Base-by-base conservation (phyloP, 2,888 invertebrate species). In the Limnephilus marmoratus region DNA sequence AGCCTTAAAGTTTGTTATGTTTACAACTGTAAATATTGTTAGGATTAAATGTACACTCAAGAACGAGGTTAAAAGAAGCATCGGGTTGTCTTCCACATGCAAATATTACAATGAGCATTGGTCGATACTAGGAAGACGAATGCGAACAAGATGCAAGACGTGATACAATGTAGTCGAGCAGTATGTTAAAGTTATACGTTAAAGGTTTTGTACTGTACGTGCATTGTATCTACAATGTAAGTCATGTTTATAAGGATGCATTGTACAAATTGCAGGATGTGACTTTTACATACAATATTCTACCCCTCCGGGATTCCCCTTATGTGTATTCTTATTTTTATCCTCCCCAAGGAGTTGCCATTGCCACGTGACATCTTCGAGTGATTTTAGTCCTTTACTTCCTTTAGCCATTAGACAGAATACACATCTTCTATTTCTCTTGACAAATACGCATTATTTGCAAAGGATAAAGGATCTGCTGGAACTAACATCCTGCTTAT, bases 371-470 rank as follows among this genome's bases (percentile, higher is more conserved):
- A 87, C 82, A 83, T 87, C 81, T 53, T 91, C 53, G 81, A 91
- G 91, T 91, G 91, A 91, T 91, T 82, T 68, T n/a, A 68, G 68
- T 68, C 68, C 68, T 68, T 68, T 68, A 68, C 68, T 68, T 68
- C 68, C 68, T 68, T 68, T 68, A 68, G 68, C 68, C 68, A 68
- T 68, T 86, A 83, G 88, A 81, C 53, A 31, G 37, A 88, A 82
- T 82, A 88, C 91, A 91, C 91, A 87, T 91, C 53, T 81, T 80
- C 87, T 49, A n/a, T 37, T 81, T 88, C 49, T 80, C 37, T 87
- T 2, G 41, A 86, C 91, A 91, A 91, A 91, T 91, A 91, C 24
- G 80, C 80, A 49, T 34, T 91, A 85, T 91, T 85, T 91, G 29
- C 82, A 3, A 12, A 82, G 45, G 68, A 24, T 68, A 86, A 29